These are phyloP conservation scores for Ferrisia virgata DNA, from an alignment of 2,888 invertebrate species.

Conservation along the genomic window DNA sequence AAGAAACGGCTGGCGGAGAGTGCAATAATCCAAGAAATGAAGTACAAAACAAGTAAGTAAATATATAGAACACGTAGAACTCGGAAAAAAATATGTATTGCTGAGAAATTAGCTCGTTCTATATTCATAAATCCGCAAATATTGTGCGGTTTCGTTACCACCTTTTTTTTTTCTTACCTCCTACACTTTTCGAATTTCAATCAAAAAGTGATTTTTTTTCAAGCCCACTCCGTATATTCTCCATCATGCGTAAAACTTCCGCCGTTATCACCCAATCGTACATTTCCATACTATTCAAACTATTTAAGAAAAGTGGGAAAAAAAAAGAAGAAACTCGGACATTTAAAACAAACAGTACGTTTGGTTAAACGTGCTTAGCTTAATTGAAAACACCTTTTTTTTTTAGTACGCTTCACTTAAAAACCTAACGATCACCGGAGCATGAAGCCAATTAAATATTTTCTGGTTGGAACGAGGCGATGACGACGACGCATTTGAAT, in stretches of 20 bases:
- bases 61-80: too few species aligned
- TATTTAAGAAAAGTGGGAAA: background rate
- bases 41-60: too few species aligned
- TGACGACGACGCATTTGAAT: background rate
- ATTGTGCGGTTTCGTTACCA: too few species aligned
- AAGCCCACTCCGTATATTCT: background rate
- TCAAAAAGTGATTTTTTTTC: too few species aligned
- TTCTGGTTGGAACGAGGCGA: background rate
- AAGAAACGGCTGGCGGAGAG: too few species aligned
- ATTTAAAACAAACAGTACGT: background rate
- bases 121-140: too few species aligned
- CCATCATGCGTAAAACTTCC: background rate
- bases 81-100: too few species aligned
- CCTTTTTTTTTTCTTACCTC: background rate
- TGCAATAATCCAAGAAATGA: too few species aligned
- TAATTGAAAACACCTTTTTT: background rate
- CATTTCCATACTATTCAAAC: background rate
- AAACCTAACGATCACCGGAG: background rate
- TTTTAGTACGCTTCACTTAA: background rate
- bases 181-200: background rate
- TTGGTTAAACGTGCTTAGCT: background rate
- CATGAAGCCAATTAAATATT: slow-evolving; percentile 6
- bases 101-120: too few species aligned
- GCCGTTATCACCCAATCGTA: background rate
- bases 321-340: background rate